Evolutionary conservation across 2,888 invertebrate genomes (phyloP), one percentile per base, ranked within the genome.

Genomic region (Lordiphosa andalusiaca): DNA sequence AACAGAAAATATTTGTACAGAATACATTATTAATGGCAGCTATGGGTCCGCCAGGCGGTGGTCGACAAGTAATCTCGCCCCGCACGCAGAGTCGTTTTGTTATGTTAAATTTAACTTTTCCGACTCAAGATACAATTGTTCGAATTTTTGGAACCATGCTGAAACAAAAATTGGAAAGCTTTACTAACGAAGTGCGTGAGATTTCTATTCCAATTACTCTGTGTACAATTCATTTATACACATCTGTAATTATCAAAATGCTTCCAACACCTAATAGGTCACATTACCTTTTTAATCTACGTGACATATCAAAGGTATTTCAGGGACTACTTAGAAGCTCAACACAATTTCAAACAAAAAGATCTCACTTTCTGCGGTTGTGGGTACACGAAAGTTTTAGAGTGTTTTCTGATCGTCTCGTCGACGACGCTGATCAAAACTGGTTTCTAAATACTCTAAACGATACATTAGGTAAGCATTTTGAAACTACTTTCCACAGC

Each of bases 91-190:
- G 95, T 44, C 93, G 94, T 81, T 95, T 96, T 90, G 93, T 92
- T 76, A 87, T 94, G 4, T 91, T 95, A 46, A 93, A 94, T 78
- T 94, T 97, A 91, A 93, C 96, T 2, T 95, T 96, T 90, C 96
- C 97, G 12, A 92, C 93, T 57, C 94, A 95, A 61, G 91, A 92
- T 66, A 95, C 95, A 82, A 94, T 96, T 71, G 87, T 91, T 67
- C 92, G 94, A 65, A 97, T n/a, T 97, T 97, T 95, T 87, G 94
- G 95, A 41, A 94, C 94, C 13, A 95, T 97, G 95, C 90, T 97
- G 53, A 90, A 90, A 42, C 96, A 96, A 88, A 96, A 96, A 69
- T 87, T 96, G 51, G 87, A 91, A 56, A 93, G 93, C 51, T 96
- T 96, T 86, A 93, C 94, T 63, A 93, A 94, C 85, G 95, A 96